Conservation (phyloP, 2,888 invertebrate species). For the Archips xylosteana region DNA sequence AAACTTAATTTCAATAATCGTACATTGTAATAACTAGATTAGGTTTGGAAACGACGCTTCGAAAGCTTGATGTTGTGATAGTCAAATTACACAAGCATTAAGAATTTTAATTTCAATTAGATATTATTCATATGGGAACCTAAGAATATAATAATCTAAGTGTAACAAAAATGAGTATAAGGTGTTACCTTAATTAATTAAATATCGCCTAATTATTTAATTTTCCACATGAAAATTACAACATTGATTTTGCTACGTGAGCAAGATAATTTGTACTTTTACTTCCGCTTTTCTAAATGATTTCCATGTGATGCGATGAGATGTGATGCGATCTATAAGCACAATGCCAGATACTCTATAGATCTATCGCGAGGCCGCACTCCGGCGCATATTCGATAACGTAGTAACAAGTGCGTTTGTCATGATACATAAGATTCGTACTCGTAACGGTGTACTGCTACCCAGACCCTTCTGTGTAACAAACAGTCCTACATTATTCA, state of each 20-base stretch:
- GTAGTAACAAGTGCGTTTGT: constrained; percentile 55
- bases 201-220: constrained; percentile 50
- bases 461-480: constrained; percentile 58
- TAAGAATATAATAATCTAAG: constrained; percentile 55
- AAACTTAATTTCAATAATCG: constrained; percentile 65
- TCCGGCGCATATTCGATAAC: not conserved
- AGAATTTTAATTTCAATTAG: constrained; percentile 58
- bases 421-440: constrained; percentile 53
- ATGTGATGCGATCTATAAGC: constrained; percentile 10
- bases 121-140: constrained; percentile 64
- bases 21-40: constrained; percentile 66
- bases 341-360: not conserved
- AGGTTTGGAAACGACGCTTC: constrained; percentile 72
- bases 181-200: constrained; percentile 49
- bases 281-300: constrained; percentile 44
- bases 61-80: constrained; percentile 57
- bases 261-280: constrained; percentile 82
- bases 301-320: constrained; percentile 18
- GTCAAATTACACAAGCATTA: constrained; percentile 66
- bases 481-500: constrained; percentile 46
- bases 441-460: constrained; percentile 47
- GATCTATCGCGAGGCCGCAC: not conserved
- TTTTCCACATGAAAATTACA: constrained; percentile 63
- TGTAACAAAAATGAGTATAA: constrained; percentile 73
- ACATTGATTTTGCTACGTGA: constrained; percentile 78